A percentile compares a stretch with the other conserved stretches of the same genome.
Evolutionary conservation across 2,113 vertebrate genomes (phyloP).

Genomic region (Patagioenas fasciata): DNA sequence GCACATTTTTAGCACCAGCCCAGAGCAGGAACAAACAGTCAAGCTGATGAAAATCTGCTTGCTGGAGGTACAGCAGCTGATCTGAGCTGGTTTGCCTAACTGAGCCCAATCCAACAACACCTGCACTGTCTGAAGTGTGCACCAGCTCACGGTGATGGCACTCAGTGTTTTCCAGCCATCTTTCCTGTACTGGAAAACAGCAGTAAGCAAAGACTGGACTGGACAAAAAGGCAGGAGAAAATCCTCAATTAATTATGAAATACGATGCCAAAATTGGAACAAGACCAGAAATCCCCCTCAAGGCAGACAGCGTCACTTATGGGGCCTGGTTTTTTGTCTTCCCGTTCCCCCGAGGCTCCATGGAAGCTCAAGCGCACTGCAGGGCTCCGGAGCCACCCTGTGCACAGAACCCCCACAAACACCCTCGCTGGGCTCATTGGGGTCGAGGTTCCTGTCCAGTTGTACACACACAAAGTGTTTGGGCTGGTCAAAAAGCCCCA

Average conservation of each 20-base stretch:
- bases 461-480: neutral
- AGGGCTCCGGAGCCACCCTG: neutral
- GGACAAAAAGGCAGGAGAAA: neutral
- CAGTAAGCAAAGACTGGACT: neutral
- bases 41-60: neutral
- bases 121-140: neutral
- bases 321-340: accelerated
- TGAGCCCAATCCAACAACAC: neutral
- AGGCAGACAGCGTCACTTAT: neutral
- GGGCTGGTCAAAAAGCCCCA: neutral
- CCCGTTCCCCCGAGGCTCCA: neutral
- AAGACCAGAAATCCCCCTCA: neutral
- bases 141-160: neutral
- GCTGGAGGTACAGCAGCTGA: neutral
- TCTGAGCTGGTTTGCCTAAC: neutral
- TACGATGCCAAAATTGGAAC: neutral
- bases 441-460: neutral
- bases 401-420: neutral
- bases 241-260: neutral
- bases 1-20: neutral
- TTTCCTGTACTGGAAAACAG: neutral
- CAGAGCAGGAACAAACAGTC: neutral
- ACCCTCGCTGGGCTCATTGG: neutral
- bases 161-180: neutral
- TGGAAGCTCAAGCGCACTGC: neutral